Conservation (phyloP, 2,888 invertebrate species). For the Arrhopalites spinosus region DNA sequence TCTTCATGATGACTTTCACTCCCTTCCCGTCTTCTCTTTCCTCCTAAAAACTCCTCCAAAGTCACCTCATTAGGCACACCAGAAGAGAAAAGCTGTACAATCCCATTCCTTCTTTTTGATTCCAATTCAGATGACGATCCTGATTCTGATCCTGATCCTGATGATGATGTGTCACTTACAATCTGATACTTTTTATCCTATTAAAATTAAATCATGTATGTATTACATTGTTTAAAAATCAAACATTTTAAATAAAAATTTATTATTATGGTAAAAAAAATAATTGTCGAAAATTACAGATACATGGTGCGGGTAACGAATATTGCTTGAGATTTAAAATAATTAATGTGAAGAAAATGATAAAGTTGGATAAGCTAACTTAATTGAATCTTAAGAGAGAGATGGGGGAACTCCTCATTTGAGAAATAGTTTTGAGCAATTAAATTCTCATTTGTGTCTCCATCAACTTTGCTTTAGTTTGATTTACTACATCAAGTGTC, state of each 20-base stretch:
- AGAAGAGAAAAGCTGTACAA: no score
- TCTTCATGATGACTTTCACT: conserved; percentile 29
- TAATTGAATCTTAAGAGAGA: background rate
- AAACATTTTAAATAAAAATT: no score
- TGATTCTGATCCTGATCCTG: background rate
- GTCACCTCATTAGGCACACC: no score
- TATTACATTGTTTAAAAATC: background rate
- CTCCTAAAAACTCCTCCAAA: background rate
- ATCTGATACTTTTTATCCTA: conserved; percentile 27
- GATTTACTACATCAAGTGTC: no score
- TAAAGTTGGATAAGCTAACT: background rate
- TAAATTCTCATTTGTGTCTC: no score
- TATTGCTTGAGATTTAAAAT: background rate
- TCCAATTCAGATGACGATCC: background rate
- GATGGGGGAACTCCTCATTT: background rate
- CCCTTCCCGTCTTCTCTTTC: background rate
- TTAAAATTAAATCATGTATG: background rate
- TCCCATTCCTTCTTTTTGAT: no score
- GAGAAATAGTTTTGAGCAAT: no score
- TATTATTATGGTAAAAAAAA: no score
- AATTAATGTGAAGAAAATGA: no score
- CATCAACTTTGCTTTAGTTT: no score
- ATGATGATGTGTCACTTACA: background rate
- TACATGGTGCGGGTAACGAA: background rate
- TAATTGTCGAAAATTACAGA: no score